phyloP scores from a whole-genome alignment of 2,888 invertebrate genomes.

The Polydrusus cervinus region DNA sequence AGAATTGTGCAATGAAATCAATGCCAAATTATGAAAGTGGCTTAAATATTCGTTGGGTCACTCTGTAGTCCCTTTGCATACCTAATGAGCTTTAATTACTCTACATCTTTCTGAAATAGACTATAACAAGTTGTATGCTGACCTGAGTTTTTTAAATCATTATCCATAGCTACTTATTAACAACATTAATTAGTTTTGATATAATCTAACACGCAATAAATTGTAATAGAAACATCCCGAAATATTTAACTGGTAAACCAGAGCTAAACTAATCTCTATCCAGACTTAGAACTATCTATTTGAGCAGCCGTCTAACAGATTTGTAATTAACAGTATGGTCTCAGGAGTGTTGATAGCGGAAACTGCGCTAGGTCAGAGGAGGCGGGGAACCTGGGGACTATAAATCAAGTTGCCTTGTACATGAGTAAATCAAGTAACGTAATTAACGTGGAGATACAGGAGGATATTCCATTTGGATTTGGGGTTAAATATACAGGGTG shows the following conservation, averaged over 20 bases:
- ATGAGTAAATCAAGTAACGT: conserved; percentile 51
- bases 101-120: too few relatives aligned
- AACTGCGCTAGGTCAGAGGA: conserved; percentile 23
- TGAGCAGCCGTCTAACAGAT: conserved; percentile 31
- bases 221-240: not conserved
- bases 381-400: conserved; percentile 43
- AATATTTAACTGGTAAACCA: conserved; percentile 18
- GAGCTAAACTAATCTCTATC: conserved; percentile 22
- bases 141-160: too few relatives aligned
- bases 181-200: too few relatives aligned
- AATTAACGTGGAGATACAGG: conserved; percentile 49
- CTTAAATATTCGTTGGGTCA: too few relatives aligned
- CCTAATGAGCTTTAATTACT: too few relatives aligned
- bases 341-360: conserved; percentile 35
- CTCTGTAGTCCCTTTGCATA: too few relatives aligned
- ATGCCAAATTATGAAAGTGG: too few relatives aligned
- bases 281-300: conserved; percentile 23
- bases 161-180: too few relatives aligned
- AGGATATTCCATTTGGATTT: conserved; percentile 41
- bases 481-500: conserved; percentile 27
- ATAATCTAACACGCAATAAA: too few relatives aligned
- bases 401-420: conserved; percentile 47
- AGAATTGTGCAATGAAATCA: too few relatives aligned
- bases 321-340: conserved; percentile 50
- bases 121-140: too few relatives aligned